These are phyloP conservation scores for Hirudinaria manillensis DNA, from an alignment of 2,888 invertebrate species.

Conservation along the genomic window DNA sequence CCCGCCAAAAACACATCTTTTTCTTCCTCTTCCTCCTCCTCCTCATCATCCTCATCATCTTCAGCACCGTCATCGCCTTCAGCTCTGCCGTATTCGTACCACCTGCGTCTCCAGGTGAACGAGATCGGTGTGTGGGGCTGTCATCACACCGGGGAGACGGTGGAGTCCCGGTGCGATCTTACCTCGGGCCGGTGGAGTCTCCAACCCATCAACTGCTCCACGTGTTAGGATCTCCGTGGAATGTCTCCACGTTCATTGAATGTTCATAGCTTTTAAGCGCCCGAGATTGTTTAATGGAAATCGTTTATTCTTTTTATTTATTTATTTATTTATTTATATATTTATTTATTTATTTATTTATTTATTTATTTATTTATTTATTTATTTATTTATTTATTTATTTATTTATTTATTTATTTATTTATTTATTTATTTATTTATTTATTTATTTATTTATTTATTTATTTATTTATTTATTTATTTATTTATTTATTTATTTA, in stretches of 20 bases:
- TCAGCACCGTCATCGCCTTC: constrained; percentile 11
- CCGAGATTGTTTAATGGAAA: no score
- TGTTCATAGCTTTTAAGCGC: no score
- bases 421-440: no score
- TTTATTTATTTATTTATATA: no score
- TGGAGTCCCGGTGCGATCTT: background rate
- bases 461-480: no score
- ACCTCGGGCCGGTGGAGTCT: background rate
- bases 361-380: no score
- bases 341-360: no score
- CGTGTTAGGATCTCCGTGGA: background rate
- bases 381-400: no score
- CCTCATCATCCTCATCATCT: constrained; percentile 3
- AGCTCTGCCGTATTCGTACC: background rate
- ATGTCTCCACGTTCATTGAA: background rate
- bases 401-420: no score
- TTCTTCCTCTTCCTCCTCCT: constrained; percentile 8
- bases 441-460: no score
- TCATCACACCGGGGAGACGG: background rate
- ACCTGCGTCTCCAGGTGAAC: background rate
- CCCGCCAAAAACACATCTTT: background rate
- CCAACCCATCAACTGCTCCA: background rate
- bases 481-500: no score
- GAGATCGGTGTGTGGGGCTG: constrained; percentile 13
- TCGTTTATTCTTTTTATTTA: no score